Percentiles rank a stretch among this genome's conserved stretches.
Conservation (phyloP, 2,113 vertebrate species). For the Prolemur simus region DNA sequence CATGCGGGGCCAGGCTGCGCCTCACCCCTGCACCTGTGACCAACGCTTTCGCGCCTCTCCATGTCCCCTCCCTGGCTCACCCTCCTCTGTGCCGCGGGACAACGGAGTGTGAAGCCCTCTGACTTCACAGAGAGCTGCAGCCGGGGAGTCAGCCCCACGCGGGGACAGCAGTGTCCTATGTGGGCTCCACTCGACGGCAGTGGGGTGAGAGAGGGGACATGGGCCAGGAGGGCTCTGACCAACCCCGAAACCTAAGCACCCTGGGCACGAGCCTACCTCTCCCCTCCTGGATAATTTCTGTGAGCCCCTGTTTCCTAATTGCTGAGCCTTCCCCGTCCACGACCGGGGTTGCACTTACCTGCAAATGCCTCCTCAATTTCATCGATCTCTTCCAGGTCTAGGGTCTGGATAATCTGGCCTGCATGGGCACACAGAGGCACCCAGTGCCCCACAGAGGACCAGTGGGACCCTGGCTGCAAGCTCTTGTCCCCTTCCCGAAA, state of each 20-base stretch:
- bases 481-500: not conserved
- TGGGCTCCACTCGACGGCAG: accelerated
- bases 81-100: too few relatives aligned
- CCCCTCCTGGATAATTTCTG: not conserved
- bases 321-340: not conserved
- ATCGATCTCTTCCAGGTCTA: not conserved
- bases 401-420: conserved; percentile 64
- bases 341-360: not conserved
- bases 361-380: not conserved
- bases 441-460: not conserved
- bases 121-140: not conserved
- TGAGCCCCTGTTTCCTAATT: not conserved
- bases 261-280: not conserved
- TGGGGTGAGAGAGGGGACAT: too few relatives aligned
- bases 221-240: not conserved
- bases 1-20: accelerated
- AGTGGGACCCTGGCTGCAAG: not conserved
- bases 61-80: not conserved
- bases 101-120: not conserved
- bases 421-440: not conserved
- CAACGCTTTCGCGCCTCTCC: not conserved
- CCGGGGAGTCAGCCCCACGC: not conserved
- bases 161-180: accelerated
- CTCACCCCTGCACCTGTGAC: not conserved
- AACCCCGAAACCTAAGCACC: not conserved